phyloP scores from a whole-genome alignment of 30 jellyfish, hydroid and myxozoan genomes.

The Aurelia coerulea region DNA sequence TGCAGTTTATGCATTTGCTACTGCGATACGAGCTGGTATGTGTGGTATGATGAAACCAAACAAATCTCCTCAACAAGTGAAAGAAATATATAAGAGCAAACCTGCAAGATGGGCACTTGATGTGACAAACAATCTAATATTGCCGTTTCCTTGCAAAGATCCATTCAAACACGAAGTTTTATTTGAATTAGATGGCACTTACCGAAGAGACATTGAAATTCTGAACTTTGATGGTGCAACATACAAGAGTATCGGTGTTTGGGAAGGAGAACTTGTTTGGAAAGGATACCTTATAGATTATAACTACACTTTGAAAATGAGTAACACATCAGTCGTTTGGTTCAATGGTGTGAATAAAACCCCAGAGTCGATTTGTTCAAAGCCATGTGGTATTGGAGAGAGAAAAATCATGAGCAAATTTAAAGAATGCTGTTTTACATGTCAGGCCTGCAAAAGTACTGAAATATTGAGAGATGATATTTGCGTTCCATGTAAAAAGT shows the following conservation, averaged over 20 bases:
- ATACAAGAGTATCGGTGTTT: constrained; percentile 17
- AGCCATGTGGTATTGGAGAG: constrained; percentile 52
- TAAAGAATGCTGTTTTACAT: constrained; percentile 59
- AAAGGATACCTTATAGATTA: no score
- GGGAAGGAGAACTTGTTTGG: background rate
- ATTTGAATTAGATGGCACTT: constrained; percentile 2
- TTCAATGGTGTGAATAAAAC: background rate
- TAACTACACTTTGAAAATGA: background rate
- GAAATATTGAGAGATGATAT: constrained; percentile 33
- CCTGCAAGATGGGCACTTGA: background rate
- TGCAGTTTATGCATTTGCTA: constrained; percentile 36
- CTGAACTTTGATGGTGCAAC: constrained; percentile 37
- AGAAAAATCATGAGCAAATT: constrained; percentile 3
- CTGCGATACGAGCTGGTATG: background rate
- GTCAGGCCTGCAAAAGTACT: constrained; percentile 36
- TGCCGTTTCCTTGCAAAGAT: background rate
- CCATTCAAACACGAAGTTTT: background rate
- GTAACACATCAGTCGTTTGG: constrained; percentile 26
- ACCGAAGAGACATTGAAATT: constrained; percentile 12
- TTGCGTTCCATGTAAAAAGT: constrained; percentile 26
- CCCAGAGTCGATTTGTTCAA: constrained; percentile 52
- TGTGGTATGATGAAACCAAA: background rate
- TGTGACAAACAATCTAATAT: background rate
- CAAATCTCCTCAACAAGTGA: background rate
- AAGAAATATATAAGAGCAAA: background rate